Conservation (phyloP, 2,113 vertebrate genomes). For the Cephalopterus ornatus region DNA sequence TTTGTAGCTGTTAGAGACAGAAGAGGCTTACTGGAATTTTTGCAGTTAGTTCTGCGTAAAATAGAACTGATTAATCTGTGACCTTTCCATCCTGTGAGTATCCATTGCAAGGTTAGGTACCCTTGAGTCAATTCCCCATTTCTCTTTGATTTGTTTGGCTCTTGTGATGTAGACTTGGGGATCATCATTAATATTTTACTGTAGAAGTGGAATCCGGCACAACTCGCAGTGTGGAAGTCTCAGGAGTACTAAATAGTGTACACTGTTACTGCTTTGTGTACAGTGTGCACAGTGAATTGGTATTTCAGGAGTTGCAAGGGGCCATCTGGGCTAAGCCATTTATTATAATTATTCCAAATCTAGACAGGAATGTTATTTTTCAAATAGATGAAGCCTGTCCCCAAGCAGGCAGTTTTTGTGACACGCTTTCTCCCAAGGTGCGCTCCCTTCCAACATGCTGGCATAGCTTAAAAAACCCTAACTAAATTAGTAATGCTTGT, state of each 20-base stretch:
- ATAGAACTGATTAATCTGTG: neutral
- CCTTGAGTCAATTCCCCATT: neutral
- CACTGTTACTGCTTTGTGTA: neutral
- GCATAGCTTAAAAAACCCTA: neutral
- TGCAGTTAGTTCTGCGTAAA: conserved; percentile 13
- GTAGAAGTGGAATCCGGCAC: neutral
- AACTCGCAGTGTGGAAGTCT: neutral
- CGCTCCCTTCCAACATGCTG: neutral
- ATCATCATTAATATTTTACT: conserved; percentile 15
- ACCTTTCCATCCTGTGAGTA: neutral
- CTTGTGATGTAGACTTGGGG: neutral
- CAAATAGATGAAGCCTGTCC: neutral
- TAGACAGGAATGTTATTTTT: neutral
- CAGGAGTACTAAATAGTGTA: neutral
- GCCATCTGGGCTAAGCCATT: conserved; percentile 10
- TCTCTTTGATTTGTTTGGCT: neutral
- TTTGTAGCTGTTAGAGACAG: neutral
- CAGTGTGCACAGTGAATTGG: neutral
- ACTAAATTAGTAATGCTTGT: neutral
- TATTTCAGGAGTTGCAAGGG: neutral
- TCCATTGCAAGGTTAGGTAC: neutral
- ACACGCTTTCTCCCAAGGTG: neutral
- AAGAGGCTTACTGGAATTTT: conserved; percentile 43
- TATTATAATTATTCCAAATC: neutral
- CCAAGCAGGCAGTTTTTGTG: neutral